Evolutionary conservation across 2,888 invertebrate genomes (phyloP).

Genomic region (Pollenia labialis): DNA sequence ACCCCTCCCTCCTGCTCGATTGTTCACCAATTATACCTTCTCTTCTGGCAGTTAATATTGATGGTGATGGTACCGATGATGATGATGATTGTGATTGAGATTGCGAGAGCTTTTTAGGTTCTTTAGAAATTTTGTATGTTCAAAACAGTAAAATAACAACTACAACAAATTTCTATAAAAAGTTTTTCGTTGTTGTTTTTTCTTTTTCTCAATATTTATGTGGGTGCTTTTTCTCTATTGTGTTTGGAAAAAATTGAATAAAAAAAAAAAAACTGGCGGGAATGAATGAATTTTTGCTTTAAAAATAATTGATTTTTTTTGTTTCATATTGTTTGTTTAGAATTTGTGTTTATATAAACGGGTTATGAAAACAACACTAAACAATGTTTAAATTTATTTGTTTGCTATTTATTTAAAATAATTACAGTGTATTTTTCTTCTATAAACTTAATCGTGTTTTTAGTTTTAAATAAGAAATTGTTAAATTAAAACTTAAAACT

Average conservation of each 20-base stretch:
- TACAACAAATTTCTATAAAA: conserved; percentile 32
- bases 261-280: conserved; percentile 29
- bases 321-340: conserved; percentile 26
- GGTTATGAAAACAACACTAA: conserved; percentile 43
- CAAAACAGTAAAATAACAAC: conserved; percentile 31
- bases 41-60: not conserved
- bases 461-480: not conserved
- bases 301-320: conserved; percentile 4
- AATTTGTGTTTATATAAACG: conserved; percentile 47
- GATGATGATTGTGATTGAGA: conserved; percentile 2
- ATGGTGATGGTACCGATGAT: not conserved
- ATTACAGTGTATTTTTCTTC: not conserved
- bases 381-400: conserved; percentile 30
- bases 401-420: conserved; percentile 30
- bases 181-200: conserved; percentile 16
- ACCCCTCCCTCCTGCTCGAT: not conserved
- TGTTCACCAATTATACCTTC: not conserved
- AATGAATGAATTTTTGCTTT: conserved; percentile 43
- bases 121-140: conserved; percentile 38
- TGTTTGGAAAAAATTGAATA: not conserved
- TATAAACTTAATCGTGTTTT: not conserved
- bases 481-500: too few relatives aligned
- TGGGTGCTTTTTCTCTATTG: conserved; percentile 54
- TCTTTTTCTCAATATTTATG: conserved; percentile 56
- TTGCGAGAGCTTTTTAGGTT: conserved; percentile 18